These are phyloP conservation scores for Himalopsyche japonica DNA, from an alignment of 2,888 invertebrate genomes.

Conservation along the genomic window DNA sequence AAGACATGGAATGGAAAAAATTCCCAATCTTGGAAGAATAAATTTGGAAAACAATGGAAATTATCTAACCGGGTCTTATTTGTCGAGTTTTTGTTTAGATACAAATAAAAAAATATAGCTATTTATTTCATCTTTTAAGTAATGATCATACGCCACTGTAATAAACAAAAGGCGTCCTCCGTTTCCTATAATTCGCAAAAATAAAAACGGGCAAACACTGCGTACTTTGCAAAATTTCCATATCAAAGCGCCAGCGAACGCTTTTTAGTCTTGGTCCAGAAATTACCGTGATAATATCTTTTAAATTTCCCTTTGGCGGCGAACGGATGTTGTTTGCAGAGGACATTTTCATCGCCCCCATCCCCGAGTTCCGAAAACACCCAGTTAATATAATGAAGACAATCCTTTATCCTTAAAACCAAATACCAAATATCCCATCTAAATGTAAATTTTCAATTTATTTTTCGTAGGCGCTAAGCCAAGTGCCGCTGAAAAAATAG, in stretches of 20 bases:
- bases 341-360: neutral
- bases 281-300: slow-evolving; percentile 24
- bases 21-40: no score
- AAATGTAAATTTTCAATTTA: slow-evolving; percentile 40
- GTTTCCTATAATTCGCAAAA: slow-evolving; percentile 26
- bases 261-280: slow-evolving; percentile 17
- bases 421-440: slow-evolving; percentile 38
- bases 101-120: no score
- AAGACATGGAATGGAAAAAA: no score
- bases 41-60: no score
- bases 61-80: no score
- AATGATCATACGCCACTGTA: neutral
- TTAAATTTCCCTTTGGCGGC: slow-evolving; percentile 21
- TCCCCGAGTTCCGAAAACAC: neutral
- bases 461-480: slow-evolving; percentile 37
- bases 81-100: no score
- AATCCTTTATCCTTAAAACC: slow-evolving; percentile 40
- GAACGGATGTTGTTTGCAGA: slow-evolving; percentile 16
- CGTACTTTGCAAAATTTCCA: slow-evolving; percentile 32
- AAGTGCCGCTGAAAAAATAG: slow-evolving; percentile 30
- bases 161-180: slow-evolving; percentile 15
- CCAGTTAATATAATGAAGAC: slow-evolving; percentile 35
- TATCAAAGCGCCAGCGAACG: slow-evolving; percentile 29
- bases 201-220: slow-evolving; percentile 22
- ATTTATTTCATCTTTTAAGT: no score